Evolutionary conservation across 2,888 invertebrate genomes (phyloP).

Genomic region (Glaucopsyche alexis): DNA sequence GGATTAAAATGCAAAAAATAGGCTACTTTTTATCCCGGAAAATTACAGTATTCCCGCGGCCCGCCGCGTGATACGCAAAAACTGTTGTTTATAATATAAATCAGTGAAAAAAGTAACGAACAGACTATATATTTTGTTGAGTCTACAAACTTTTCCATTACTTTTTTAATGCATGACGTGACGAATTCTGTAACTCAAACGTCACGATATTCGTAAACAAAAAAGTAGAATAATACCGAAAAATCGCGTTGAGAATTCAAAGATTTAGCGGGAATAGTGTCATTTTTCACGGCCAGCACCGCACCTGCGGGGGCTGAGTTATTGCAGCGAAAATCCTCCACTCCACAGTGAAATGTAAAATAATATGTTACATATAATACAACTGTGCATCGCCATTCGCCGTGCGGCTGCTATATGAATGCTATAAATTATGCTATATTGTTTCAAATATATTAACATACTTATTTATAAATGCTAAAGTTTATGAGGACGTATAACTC

Average conservation of each 20-base stretch:
- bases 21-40: too few relatives aligned
- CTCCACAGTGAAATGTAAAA: constrained; percentile 36
- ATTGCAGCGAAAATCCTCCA: constrained; percentile 37
- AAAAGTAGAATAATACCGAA: constrained; percentile 1
- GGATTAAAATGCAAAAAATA: too few relatives aligned
- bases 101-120: too few relatives aligned
- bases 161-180: too few relatives aligned
- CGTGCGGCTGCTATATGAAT: background rate
- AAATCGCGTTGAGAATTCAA: constrained; percentile 22
- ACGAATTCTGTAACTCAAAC: background rate
- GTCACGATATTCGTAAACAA: background rate
- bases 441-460: background rate
- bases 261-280: constrained; percentile 27
- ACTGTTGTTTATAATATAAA: too few relatives aligned
- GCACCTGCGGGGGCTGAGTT: constrained; percentile 39
- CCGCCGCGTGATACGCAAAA: too few relatives aligned
- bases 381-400: background rate
- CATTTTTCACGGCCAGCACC: constrained; percentile 37
- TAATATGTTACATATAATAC: constrained; percentile 23
- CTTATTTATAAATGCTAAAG: background rate
- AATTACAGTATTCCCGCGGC: too few relatives aligned
- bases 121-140: too few relatives aligned
- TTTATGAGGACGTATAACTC: background rate
- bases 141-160: too few relatives aligned
- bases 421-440: constrained; percentile 1